Evolutionary conservation across 1,140 invertebrate species (phyloP).

Genomic region (Acromyrmex echinatior): DNA sequence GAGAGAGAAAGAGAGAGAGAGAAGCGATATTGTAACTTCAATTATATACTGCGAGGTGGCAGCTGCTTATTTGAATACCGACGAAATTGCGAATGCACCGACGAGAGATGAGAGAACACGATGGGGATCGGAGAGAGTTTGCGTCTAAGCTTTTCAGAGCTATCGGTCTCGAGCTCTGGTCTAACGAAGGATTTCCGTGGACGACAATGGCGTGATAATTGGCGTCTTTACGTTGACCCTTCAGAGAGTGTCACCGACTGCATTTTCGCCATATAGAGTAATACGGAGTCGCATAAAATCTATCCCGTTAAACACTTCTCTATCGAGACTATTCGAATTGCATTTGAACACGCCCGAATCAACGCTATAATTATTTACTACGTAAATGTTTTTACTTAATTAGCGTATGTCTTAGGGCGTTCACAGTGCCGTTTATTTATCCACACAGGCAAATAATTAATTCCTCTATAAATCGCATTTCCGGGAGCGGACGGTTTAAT

Average conservation of each 20-base stretch:
- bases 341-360: slow-evolving; percentile 3
- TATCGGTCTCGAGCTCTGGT: neutral
- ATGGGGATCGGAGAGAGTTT: neutral
- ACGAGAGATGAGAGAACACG: neutral
- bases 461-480: slow-evolving; percentile 47
- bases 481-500: slow-evolving; percentile 35
- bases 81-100: slow-evolving; percentile 31
- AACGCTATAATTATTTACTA: slow-evolving; percentile 16
- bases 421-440: slow-evolving; percentile 17
- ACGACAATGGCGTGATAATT: slow-evolving; percentile 48
- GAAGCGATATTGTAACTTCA: slow-evolving; percentile 21
- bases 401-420: slow-evolving; percentile 39
- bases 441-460: slow-evolving; percentile 39
- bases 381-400: slow-evolving; percentile 66
- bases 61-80: slow-evolving; percentile 48
- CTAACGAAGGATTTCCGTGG: slow-evolving; percentile 47
- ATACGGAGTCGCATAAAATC: neutral
- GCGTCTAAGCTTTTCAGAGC: slow-evolving; percentile 13
- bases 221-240: slow-evolving; percentile 14
- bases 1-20: too few relatives aligned
- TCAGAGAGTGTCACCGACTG: neutral
- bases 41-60: slow-evolving; percentile 16
- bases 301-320: slow-evolving; percentile 38
- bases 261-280: slow-evolving; percentile 23
- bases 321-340: slow-evolving; percentile 57